A percentile compares a stretch with the other conserved stretches of the same genome.
These are phyloP conservation scores for Sylvia borin DNA, from an alignment of 2,797 vertebrate species.

Conservation along the genomic window DNA sequence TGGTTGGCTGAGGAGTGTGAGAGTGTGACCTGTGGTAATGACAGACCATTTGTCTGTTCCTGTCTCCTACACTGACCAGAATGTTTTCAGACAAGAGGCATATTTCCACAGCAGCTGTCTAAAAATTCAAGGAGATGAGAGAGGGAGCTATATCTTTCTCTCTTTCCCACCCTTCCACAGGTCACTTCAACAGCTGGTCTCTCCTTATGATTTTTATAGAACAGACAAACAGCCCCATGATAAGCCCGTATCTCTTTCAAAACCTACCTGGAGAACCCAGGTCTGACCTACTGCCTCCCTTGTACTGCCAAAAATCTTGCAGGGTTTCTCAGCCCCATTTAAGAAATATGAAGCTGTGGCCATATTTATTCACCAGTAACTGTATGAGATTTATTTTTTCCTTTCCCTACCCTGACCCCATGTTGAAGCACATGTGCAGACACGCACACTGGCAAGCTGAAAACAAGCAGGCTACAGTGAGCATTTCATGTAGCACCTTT, in stretches of 20 bases:
- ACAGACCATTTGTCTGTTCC: neutral
- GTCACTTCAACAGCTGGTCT: neutral
- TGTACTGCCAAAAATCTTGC: neutral
- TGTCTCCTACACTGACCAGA: neutral
- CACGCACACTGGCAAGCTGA: neutral
- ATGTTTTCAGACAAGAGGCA: neutral
- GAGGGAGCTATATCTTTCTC: neutral
- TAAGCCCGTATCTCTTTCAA: neutral
- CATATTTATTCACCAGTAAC: neutral
- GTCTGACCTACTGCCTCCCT: neutral
- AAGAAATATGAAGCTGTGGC: neutral
- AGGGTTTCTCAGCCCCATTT: neutral
- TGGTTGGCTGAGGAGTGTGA: neutral
- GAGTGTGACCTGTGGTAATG: neutral
- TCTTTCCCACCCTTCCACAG: neutral
- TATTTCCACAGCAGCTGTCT: neutral
- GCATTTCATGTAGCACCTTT: neutral
- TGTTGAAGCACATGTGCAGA: neutral
- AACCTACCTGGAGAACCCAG: neutral
- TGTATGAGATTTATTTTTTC: neutral
- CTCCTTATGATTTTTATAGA: neutral
- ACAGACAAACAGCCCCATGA: neutral
- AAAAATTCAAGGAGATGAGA: neutral
- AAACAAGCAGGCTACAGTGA: neutral
- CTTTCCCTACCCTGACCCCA: neutral